Conservation (phyloP, 1,140 invertebrate species). For the Nixonia krombeini region DNA sequence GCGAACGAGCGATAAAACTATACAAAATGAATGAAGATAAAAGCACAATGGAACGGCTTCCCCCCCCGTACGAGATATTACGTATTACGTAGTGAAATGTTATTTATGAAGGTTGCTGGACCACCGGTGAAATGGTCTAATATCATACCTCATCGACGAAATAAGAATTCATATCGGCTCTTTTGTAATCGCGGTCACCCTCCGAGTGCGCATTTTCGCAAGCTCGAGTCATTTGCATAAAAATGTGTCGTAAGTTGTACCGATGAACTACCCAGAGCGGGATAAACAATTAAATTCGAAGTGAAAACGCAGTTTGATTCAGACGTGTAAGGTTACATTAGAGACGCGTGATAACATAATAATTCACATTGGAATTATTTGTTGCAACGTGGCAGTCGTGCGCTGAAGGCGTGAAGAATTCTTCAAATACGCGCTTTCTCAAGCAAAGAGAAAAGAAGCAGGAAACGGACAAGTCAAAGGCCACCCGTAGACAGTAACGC, state of each 20-base stretch:
- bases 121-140: constrained; percentile 46
- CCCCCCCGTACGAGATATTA: constrained; percentile 54
- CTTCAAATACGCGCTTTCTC: constrained; percentile 14
- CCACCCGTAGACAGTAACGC: constrained; percentile 24
- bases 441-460: constrained; percentile 21
- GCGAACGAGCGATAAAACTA: constrained; percentile 49
- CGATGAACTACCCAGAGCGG: too few species aligned
- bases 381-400: too few species aligned
- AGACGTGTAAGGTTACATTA: too few species aligned
- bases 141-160: constrained; percentile 65
- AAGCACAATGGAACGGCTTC: constrained; percentile 53
- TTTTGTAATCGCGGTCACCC: constrained; percentile 43
- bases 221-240: too few species aligned
- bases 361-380: too few species aligned
- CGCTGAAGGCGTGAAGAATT: background rate
- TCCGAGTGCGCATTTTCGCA: too few species aligned
- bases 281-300: too few species aligned
- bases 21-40: constrained; percentile 65
- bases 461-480: constrained; percentile 22
- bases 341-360: too few species aligned
- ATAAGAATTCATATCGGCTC: constrained; percentile 59
- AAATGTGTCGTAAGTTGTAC: too few species aligned
- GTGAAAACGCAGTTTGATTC: too few species aligned
- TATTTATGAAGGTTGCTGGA: constrained; percentile 57
- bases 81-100: constrained; percentile 58